These are phyloP conservation scores for Mercenaria mercenaria DNA, from an alignment of 1,140 invertebrate genomes.

Conservation along the genomic window DNA sequence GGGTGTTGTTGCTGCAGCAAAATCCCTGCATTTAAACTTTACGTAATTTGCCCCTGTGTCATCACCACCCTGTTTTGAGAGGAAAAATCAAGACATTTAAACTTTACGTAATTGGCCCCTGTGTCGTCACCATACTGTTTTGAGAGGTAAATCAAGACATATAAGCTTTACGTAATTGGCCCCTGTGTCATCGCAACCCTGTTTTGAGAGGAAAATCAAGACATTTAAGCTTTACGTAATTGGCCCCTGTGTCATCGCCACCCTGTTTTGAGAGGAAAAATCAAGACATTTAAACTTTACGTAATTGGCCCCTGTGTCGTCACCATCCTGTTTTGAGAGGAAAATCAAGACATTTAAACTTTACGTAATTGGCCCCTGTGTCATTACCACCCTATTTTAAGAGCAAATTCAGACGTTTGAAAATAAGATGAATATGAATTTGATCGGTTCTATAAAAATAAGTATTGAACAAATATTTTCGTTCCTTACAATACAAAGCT, in stretches of 20 bases:
- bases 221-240: not conserved
- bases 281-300: not conserved
- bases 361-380: no score
- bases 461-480: no score
- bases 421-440: no score
- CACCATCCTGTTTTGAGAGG: not conserved
- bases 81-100: no score
- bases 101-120: no score
- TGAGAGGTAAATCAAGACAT: not conserved
- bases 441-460: no score
- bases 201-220: not conserved
- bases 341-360: no score
- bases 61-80: not conserved
- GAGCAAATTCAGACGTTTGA: no score
- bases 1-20: not conserved
- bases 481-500: no score
- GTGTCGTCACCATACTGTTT: no score
- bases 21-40: not conserved
- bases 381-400: no score
- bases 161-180: not conserved
- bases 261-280: no score
- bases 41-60: not conserved
- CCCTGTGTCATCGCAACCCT: not conserved
- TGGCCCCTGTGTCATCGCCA: not conserved
- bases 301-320: not conserved